Percentiles rank a stretch among this genome's conserved stretches.
These are phyloP conservation scores for Abrostola tripartita DNA, from an alignment of 2,888 invertebrate genomes.

Conservation along the genomic window DNA sequence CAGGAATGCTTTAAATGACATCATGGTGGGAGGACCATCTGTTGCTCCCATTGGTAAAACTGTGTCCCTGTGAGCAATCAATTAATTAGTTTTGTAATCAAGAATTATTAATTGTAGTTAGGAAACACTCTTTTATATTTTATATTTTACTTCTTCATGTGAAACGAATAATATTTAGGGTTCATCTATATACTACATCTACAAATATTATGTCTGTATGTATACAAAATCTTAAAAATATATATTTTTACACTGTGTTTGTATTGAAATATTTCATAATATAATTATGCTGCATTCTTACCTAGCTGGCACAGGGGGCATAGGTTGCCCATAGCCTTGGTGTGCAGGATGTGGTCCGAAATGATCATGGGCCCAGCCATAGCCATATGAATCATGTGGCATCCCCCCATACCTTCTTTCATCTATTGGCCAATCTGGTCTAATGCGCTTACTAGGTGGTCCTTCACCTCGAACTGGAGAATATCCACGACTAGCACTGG, in stretches of 20 bases:
- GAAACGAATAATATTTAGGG: too few relatives aligned
- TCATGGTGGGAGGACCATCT: slow-evolving; percentile 97
- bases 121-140: too few relatives aligned
- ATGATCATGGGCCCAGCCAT: slow-evolving; percentile 87
- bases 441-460: slow-evolving; percentile 93
- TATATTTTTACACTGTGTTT: too few relatives aligned
- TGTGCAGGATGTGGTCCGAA: slow-evolving; percentile 89
- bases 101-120: not conserved
- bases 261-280: too few relatives aligned
- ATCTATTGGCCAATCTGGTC: slow-evolving; percentile 91
- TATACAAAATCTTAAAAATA: too few relatives aligned
- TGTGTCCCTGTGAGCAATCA: slow-evolving; percentile 80
- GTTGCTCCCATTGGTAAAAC: slow-evolving; percentile 81
- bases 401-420: slow-evolving; percentile 85
- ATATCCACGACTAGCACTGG: slow-evolving; percentile 91
- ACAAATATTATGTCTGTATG: too few relatives aligned
- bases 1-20: slow-evolving; percentile 98
- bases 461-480: slow-evolving; percentile 93
- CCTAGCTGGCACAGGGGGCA: slow-evolving; percentile 86
- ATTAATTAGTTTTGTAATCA: slow-evolving; percentile 3
- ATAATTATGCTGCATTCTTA: slow-evolving; percentile 44
- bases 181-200: too few relatives aligned
- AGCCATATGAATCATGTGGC: slow-evolving; percentile 86
- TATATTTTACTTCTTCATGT: too few relatives aligned
- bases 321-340: slow-evolving; percentile 89